Evolutionary conservation across 2,113 vertebrate species (phyloP).

Genomic region (Muscicapa adusta): DNA sequence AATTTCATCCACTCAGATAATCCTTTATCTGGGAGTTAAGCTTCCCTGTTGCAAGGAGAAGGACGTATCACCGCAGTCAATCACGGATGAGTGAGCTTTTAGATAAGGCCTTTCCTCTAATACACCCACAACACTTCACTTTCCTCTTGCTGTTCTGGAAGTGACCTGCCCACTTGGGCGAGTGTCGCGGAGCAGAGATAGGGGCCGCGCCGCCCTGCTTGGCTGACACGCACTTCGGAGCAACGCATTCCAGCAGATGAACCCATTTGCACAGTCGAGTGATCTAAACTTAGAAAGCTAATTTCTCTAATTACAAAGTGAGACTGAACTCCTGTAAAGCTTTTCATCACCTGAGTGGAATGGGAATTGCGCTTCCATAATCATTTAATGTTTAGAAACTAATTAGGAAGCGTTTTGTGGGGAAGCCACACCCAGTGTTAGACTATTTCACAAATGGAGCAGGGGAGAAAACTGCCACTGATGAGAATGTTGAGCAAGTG

Average conservation of each 20-base stretch:
- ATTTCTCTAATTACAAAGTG: constrained; percentile 75
- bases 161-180: constrained; percentile 28
- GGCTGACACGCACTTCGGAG: constrained; percentile 42
- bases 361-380: constrained; percentile 60
- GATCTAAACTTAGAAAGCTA: constrained; percentile 72
- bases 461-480: not conserved
- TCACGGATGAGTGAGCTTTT: constrained; percentile 11
- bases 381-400: constrained; percentile 56
- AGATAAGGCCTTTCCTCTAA: constrained; percentile 53
- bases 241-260: constrained; percentile 54
- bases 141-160: constrained; percentile 28
- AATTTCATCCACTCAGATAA: not conserved
- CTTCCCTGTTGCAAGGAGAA: not conserved
- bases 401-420: constrained; percentile 32
- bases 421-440: constrained; percentile 8
- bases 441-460: constrained; percentile 35
- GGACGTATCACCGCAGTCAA: not conserved
- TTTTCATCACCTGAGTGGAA: constrained; percentile 66
- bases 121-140: constrained; percentile 45
- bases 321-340: constrained; percentile 65
- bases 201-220: constrained; percentile 14
- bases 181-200: constrained; percentile 40
- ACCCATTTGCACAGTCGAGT: constrained; percentile 65
- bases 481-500: constrained; percentile 17
- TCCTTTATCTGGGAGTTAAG: constrained; percentile 35